Conservation (phyloP, 2,888 invertebrate species). For the Morpho achilles region DNA sequence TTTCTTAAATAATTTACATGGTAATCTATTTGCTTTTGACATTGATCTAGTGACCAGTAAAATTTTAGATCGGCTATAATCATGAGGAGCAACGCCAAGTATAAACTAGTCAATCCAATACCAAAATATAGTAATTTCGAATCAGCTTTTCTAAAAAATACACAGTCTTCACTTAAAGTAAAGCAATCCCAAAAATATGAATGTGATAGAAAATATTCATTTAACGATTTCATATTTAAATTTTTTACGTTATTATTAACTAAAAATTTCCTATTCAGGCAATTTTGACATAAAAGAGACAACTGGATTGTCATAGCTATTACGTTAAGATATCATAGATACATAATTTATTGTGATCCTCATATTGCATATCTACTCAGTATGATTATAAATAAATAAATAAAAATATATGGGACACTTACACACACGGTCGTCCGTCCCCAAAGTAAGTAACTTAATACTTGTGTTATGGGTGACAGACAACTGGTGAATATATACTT, state of each 20-base stretch:
- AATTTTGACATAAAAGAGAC: too few relatives aligned
- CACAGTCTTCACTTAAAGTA: constrained; percentile 51
- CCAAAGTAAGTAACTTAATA: too few relatives aligned
- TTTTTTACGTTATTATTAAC: not conserved
- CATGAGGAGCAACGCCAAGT: constrained; percentile 45
- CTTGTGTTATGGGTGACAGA: too few relatives aligned
- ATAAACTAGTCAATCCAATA: constrained; percentile 44
- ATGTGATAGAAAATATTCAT: constrained; percentile 29
- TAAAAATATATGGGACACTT: too few relatives aligned
- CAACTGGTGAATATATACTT: too few relatives aligned
- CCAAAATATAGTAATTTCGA: constrained; percentile 55
- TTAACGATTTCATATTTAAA: constrained; percentile 34
- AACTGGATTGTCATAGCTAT: too few relatives aligned
- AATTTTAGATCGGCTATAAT: constrained; percentile 53
- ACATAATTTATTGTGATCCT: too few relatives aligned
- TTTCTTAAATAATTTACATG: constrained; percentile 48
- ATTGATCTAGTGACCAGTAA: constrained; percentile 52
- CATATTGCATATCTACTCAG: too few relatives aligned
- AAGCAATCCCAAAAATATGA: constrained; percentile 63
- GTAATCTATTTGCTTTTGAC: constrained; percentile 49
- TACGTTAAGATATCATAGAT: too few relatives aligned
- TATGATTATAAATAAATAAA: too few relatives aligned
- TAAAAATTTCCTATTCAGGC: constrained; percentile 13
- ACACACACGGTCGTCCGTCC: too few relatives aligned
- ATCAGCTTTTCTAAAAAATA: constrained; percentile 46